Conservation (phyloP, 1,140 invertebrate genomes). For the Euura saliciscinereae region DNA sequence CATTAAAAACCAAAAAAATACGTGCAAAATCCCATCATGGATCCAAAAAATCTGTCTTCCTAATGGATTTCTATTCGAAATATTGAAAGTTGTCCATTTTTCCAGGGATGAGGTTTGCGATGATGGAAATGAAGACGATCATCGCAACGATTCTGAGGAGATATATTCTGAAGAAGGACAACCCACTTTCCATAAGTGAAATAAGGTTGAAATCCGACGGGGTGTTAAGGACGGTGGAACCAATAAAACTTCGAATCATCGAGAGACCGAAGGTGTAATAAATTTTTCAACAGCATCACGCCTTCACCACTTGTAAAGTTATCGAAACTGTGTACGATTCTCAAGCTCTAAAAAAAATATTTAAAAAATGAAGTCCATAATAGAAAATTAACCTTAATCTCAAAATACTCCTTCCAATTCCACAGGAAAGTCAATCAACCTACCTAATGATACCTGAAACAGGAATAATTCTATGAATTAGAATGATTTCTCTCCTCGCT, state of each 20-base stretch:
- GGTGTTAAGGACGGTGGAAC: neutral
- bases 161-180: slow-evolving; percentile 11
- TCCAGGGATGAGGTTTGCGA: slow-evolving; percentile 19
- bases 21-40: neutral
- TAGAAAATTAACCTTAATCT: too few relatives aligned
- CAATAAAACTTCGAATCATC: slow-evolving; percentile 10
- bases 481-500: too few relatives aligned
- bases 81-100: neutral
- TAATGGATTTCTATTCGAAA: neutral
- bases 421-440: too few relatives aligned
- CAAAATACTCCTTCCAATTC: too few relatives aligned
- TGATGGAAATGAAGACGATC: slow-evolving; percentile 22
- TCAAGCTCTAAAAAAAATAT: too few relatives aligned
- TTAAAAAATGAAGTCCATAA: too few relatives aligned
- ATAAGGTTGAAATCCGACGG: slow-evolving; percentile 20
- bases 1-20: neutral
- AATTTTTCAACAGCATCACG: too few relatives aligned
- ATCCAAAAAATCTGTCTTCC: neutral
- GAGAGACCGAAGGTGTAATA: neutral
- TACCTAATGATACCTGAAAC: too few relatives aligned
- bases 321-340: too few relatives aligned
- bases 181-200: neutral
- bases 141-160: slow-evolving; percentile 15
- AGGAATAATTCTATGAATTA: too few relatives aligned
- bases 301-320: too few relatives aligned